Percentiles rank a stretch among this genome's conserved stretches.
Evolutionary conservation across 1,140 invertebrate species (phyloP).

Genomic region (Spodoptera frugiperda): DNA sequence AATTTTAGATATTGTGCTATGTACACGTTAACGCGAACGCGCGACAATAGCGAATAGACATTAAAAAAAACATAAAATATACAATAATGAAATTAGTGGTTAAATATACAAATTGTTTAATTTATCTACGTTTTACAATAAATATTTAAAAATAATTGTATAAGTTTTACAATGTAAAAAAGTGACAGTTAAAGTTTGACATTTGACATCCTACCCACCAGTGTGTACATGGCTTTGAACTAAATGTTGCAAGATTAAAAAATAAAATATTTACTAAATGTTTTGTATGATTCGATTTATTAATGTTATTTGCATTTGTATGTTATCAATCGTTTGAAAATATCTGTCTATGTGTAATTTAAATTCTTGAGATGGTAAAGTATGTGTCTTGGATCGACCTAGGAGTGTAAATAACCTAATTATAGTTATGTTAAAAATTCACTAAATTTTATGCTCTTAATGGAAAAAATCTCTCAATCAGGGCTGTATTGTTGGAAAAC

Average conservation of each 20-base stretch:
- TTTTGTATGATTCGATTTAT: constrained; percentile 36
- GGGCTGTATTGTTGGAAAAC: not conserved
- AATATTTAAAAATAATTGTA: not conserved
- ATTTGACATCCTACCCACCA: not conserved
- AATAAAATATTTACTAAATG: constrained; percentile 5
- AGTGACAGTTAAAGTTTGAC: not conserved
- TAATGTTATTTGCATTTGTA: constrained; percentile 46
- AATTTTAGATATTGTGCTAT: constrained; percentile 31
- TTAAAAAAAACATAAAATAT: not conserved
- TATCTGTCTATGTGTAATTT: constrained; percentile 28
- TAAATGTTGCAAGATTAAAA: constrained; percentile 16
- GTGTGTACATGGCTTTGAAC: constrained; percentile 33
- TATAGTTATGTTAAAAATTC: not conserved
- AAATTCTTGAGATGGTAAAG: constrained; percentile 27
- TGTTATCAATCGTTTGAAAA: constrained; percentile 36
- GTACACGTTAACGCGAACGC: constrained; percentile 10
- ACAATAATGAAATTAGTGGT: constrained; percentile 9
- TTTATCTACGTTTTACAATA: constrained; percentile 1
- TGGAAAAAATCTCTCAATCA: not conserved
- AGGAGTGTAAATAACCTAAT: constrained; percentile 31
- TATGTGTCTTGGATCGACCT: constrained; percentile 24
- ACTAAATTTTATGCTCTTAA: not conserved
- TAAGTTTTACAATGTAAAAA: not conserved
- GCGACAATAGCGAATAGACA: constrained; percentile 1
- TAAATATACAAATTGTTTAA: constrained; percentile 15